Base-by-base conservation (phyloP, 2,888 invertebrate genomes). In the Chrysolina oricalcia region DNA sequence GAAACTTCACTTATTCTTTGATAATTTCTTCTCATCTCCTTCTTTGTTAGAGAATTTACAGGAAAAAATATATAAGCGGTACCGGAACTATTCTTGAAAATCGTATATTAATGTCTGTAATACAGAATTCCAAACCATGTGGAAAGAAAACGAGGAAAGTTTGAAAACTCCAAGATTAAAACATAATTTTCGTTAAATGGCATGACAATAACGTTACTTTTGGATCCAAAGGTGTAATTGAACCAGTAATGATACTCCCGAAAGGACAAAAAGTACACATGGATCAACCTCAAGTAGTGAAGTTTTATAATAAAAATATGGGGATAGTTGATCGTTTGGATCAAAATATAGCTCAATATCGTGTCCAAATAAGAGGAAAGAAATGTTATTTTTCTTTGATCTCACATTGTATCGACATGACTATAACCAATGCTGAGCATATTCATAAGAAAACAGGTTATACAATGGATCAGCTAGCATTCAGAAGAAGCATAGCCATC, bases 201-300 rank as follows among this genome's bases (percentile, higher is more conserved):
- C 65, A 73, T 74, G 73, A 77, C 72, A 77, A 77, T 72, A 67
- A 67, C 68, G 70, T 77, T 67, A 69, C 71, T 46, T 72, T 77
- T 68, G 71, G 21, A 50, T 66, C 71, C n/a, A 21, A 17, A 46
- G 65, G 19, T 65, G 65, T 59, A 43, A 17, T 73, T 27, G 19
- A 59, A 19, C 56, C 59, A 19, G 23, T 15, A 17, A 23, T 43
- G 70, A 50, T 68, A 56, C 48, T 68, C 53, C 41, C 68, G 41
- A 15, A 17, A 53, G 27, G 41, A 68, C 27, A 68, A 68, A 53
- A 68, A 41, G 35, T 56, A 62, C 11, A n/a, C n/a, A n/a, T n/a
- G n/a, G n/a, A n/a, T n/a, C n/a, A n/a, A n/a, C n/a, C n/a, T n/a
- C n/a, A n/a, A n/a, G n/a, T n/a, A n/a, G n/a, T n/a, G n/a, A n/a